Evolutionary conservation across 2,888 invertebrate genomes (phyloP).

Genomic region (Sesamia inferens): DNA sequence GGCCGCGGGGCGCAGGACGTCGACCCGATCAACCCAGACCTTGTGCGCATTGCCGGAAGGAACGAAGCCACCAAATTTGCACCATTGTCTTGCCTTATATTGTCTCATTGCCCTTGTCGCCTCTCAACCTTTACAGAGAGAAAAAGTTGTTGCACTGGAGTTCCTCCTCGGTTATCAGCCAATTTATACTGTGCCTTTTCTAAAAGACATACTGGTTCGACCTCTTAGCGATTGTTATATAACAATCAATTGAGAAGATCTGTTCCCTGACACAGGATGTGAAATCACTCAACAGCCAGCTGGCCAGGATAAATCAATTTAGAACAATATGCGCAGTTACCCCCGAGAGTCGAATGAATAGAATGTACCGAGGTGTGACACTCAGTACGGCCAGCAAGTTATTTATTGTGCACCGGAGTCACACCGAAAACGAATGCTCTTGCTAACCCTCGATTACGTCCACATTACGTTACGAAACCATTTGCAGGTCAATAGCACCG

Average conservation of each 20-base stretch:
- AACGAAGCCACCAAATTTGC: constrained; percentile 72
- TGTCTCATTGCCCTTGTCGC: constrained; percentile 23
- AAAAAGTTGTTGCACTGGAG: constrained; percentile 19
- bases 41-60: constrained; percentile 81
- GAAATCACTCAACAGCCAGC: constrained; percentile 56
- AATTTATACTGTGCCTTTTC: background rate
- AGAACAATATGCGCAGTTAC: constrained; percentile 70
- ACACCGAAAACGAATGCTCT: constrained; percentile 56
- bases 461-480: constrained; percentile 69
- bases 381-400: constrained; percentile 34
- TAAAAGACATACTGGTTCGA: constrained; percentile 31
- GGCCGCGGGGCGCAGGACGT: constrained; percentile 74
- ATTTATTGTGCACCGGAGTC: constrained; percentile 45
- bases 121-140: constrained; percentile 32
- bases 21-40: constrained; percentile 86
- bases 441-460: constrained; percentile 69
- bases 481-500: constrained; percentile 82
- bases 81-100: constrained; percentile 66
- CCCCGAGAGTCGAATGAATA: constrained; percentile 28
- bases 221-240: constrained; percentile 46
- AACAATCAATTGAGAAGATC: constrained; percentile 52
- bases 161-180: background rate
- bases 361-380: constrained; percentile 51
- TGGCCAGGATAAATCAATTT: constrained; percentile 76
- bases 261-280: constrained; percentile 51